Conservation (phyloP, 1,140 invertebrate genomes). For the Mycetomoellerius zeteki region DNA sequence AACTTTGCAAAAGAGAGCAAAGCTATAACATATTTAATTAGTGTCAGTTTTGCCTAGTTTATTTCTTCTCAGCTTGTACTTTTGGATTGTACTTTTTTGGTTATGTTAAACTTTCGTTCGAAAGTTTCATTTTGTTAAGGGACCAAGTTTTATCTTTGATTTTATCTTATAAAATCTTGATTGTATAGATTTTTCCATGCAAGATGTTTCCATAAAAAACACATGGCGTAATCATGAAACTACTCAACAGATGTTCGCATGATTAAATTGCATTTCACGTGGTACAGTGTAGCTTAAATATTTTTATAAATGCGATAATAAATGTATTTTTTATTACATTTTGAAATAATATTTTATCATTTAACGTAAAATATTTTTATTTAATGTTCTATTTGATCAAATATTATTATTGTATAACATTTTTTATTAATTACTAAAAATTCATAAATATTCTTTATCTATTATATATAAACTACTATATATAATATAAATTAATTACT, state of each 20-base stretch:
- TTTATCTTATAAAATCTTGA: slow-evolving; percentile 22
- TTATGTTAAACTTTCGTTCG: slow-evolving; percentile 27
- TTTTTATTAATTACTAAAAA: neutral
- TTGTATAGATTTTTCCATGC: slow-evolving; percentile 27
- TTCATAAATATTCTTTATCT: neutral
- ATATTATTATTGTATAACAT: neutral
- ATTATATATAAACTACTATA: neutral
- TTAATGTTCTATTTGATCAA: neutral
- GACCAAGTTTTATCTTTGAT: slow-evolving; percentile 13
- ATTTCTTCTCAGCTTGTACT: neutral
- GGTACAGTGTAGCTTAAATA: neutral
- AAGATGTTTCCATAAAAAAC: neutral
- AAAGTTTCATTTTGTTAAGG: slow-evolving; percentile 33
- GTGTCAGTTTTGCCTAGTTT: neutral
- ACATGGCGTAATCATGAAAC: neutral
- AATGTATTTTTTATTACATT: slow-evolving; percentile 15
- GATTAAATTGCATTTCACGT: neutral
- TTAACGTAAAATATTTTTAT: neutral
- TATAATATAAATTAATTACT: too few relatives aligned
- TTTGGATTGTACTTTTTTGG: slow-evolving; percentile 13
- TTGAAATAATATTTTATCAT: neutral
- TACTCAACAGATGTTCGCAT: slow-evolving; percentile 2
- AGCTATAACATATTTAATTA: neutral
- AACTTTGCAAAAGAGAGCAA: neutral
- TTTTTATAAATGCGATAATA: neutral